Percentiles rank a stretch among this genome's conserved stretches.
phyloP scores from a whole-genome alignment of 2,888 invertebrate species.

The Diachrysia chrysitis region DNA sequence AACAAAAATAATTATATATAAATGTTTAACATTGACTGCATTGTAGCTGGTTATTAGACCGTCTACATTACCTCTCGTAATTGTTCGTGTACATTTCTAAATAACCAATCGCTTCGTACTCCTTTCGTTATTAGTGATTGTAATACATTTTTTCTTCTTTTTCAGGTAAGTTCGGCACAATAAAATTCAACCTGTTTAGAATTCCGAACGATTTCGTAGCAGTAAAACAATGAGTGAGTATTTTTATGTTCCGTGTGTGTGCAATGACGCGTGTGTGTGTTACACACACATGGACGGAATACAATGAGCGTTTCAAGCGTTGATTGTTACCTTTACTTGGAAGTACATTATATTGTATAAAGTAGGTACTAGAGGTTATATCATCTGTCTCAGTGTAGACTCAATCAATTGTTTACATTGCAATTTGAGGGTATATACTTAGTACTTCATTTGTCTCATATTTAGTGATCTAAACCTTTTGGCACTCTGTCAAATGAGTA shows the following conservation, averaged over 20 bases:
- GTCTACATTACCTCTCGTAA: constrained; percentile 37
- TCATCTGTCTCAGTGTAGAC: constrained; percentile 43
- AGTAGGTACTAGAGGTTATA: constrained; percentile 31
- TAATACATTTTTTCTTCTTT: constrained; percentile 72
- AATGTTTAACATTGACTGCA: constrained; percentile 38
- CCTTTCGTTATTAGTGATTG: constrained; percentile 68
- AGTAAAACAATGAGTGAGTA: constrained; percentile 67
- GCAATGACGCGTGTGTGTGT: constrained; percentile 23
- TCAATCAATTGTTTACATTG: constrained; percentile 35
- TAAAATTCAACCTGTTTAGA: constrained; percentile 73
- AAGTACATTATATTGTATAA: constrained; percentile 57
- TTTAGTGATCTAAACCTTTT: neutral
- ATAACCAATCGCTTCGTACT: constrained; percentile 65
- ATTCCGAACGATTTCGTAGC: constrained; percentile 63
- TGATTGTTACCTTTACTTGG: constrained; percentile 60
- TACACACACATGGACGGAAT: constrained; percentile 24
- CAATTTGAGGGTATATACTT: constrained; percentile 26
- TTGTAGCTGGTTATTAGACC: constrained; percentile 42
- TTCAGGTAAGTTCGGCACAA: constrained; percentile 82
- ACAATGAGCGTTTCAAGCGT: constrained; percentile 53
- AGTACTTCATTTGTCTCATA: constrained; percentile 21
- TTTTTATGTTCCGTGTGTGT: constrained; percentile 54
- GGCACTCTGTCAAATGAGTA: neutral
- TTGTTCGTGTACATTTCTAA: constrained; percentile 55
- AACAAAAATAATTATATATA: constrained; percentile 31